Conservation (phyloP, 2,113 vertebrate species). For the Aplodontia rufa region DNA sequence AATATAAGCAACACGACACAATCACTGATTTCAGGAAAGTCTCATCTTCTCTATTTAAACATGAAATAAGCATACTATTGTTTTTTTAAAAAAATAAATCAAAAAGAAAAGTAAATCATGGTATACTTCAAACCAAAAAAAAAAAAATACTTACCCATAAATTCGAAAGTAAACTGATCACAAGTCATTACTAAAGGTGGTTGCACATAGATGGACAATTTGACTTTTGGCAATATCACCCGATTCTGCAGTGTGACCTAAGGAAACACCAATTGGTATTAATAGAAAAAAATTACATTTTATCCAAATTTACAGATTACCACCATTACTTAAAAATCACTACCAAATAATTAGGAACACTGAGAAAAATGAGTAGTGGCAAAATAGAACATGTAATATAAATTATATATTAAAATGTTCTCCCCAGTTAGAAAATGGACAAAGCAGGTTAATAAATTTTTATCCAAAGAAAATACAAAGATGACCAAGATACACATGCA, state of each 20-base stretch:
- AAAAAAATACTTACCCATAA: slow-evolving; percentile 89
- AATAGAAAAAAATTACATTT: slow-evolving; percentile 41
- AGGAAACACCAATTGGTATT: slow-evolving; percentile 36
- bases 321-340: slow-evolving; percentile 21
- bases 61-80: not conserved
- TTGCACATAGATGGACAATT: slow-evolving; percentile 89
- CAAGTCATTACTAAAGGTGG: slow-evolving; percentile 90
- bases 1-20: slow-evolving; percentile 5
- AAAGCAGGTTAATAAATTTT: not conserved
- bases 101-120: not conserved
- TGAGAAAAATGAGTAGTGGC: not conserved
- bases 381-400: not conserved
- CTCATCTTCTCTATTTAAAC: not conserved
- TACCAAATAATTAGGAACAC: slow-evolving; percentile 38
- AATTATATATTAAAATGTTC: not conserved
- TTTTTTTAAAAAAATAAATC: not conserved
- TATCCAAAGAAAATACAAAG: not conserved
- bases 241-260: slow-evolving; percentile 91
- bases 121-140: not conserved
- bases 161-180: slow-evolving; percentile 90
- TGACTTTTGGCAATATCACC: slow-evolving; percentile 83
- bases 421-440: not conserved
- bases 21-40: not conserved
- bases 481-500: not conserved
- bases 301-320: not conserved